phyloP scores from a whole-genome alignment of 2,888 invertebrate species.

The Phyllotreta striolata region DNA sequence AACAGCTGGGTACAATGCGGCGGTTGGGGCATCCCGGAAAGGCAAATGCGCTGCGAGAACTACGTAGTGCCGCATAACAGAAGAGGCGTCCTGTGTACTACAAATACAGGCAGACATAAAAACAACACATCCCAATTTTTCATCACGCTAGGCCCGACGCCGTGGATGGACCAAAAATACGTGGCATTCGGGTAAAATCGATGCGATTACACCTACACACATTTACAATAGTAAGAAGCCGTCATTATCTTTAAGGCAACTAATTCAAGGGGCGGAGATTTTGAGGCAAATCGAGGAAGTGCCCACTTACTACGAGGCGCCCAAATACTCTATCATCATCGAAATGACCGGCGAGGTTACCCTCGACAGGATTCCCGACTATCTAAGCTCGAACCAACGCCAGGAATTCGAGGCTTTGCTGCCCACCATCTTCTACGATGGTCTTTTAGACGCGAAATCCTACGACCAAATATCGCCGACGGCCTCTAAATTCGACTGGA shows the following conservation, averaged over 20 bases:
- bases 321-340: conserved; percentile 54
- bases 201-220: neutral
- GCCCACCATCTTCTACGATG: conserved; percentile 33
- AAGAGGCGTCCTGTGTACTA: conserved; percentile 77
- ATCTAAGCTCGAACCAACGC: conserved; percentile 27
- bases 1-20: conserved; percentile 78
- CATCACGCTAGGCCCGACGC: conserved; percentile 69
- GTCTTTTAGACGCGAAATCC: conserved; percentile 30
- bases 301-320: conserved; percentile 70
- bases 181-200: conserved; percentile 72
- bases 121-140: conserved; percentile 77
- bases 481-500: conserved; percentile 40
- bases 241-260: conserved; percentile 61
- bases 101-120: conserved; percentile 70
- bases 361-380: conserved; percentile 37
- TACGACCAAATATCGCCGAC: conserved; percentile 19
- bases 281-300: conserved; percentile 69
- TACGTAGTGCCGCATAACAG: conserved; percentile 71
- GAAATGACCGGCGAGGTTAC: conserved; percentile 53
- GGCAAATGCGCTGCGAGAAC: conserved; percentile 69
- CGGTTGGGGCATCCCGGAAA: conserved; percentile 61
- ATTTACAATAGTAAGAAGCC: conserved; percentile 1
- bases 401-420: conserved; percentile 23
- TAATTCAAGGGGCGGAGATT: conserved; percentile 71
- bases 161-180: conserved; percentile 76